Evolutionary conservation across 2,113 vertebrate genomes (phyloP), one percentile per base, ranked within the genome.

Genomic region (Anser brachyrhynchus): DNA sequence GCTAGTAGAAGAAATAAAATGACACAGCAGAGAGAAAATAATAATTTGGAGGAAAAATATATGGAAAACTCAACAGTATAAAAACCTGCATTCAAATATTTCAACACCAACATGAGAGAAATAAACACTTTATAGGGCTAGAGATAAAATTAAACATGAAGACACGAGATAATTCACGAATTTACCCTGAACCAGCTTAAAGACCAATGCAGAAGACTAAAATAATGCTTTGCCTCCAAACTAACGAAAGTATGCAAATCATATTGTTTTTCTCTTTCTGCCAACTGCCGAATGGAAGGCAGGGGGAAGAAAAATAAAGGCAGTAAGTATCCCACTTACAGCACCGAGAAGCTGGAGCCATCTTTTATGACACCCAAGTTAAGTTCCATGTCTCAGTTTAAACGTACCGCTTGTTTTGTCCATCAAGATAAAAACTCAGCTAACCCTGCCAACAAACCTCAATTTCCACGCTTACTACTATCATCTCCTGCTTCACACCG

Each of bases 111-210:
- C 55, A 59, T 5, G 8, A 92, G 22, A 95, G 52, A 84, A 77
- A 84, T 28, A 72, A 2, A 90, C 31, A 64, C 23, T 84, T 61
- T 35, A 4, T 23, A 73, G 55, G 35, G 87, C 62, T 35, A 73
- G 81, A 92, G 84, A 92, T 52, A 85, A 94, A 92, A 95, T 52
- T 55, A 82, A 92, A 89, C 29, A 65, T 11, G 62, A 95, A 94
- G 78, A 87, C n/a, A 25, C 10, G 46, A 89, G 89, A 79, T 85
- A 91, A 95, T 49, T 84, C 84, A 87, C 0, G 0, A 94, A 90
- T 78, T 84, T 65, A 73, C 43, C 75, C 85, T 33, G 64, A 49
- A 80, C 57, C 74, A 79, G 74, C 31, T 66, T 54, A 85, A 84
- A 89, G 87, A 95, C 81, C 93, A 84, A 35, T n/a, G 78, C 10